Evolutionary conservation across 2,888 invertebrate genomes (phyloP), one percentile per base, ranked within the genome.

Genomic region (Folsomia candida): DNA sequence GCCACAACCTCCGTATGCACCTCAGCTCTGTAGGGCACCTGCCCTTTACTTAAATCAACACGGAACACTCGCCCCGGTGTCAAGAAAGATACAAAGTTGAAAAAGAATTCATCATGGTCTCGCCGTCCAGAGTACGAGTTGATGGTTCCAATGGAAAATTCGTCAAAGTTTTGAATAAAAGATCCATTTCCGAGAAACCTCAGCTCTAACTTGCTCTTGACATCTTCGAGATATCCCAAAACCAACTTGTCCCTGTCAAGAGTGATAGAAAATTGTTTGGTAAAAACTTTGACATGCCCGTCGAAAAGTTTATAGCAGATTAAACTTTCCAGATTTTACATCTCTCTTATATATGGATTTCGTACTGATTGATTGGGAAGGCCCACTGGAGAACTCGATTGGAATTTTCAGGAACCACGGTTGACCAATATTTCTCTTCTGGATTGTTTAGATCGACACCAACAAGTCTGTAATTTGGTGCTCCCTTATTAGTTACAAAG

Each of bases 301-400:
- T 9, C 47, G 9, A 9, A 47, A 47, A 47, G 18, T 18, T 47
- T 47, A 18, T 9, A 47, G 47, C 4, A 61, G n/a, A n/a, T n/a
- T 24, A 24, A 61, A n/a, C 25, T 26, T 20, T 61, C 20, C 20
- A n/a, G n/a, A n/a, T n/a, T n/a, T n/a, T n/a, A n/a, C n/a, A n/a
- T n/a, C n/a, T n/a, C n/a, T n/a, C n/a, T n/a, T n/a, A 3, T 51
- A 26, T 1, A 68, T 18, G 2, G 9, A 14, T 54, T 26, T 22
- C 68, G 47, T 58, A 73, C 73, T 88, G 85, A 83, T 93, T 88
- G 0, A 95, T 93, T 64, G 92, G 90, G 9, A 87, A 86, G 0
- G 90, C 92, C 92, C 93, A 94, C 82, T 95, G 92, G 54, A 99
- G 83, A 0, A 97, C 96, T 84, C 95, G 91, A 69, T 88, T 89